Base-by-base conservation (phyloP, 1,140 invertebrate genomes). In the Eufriesea mexicana region DNA sequence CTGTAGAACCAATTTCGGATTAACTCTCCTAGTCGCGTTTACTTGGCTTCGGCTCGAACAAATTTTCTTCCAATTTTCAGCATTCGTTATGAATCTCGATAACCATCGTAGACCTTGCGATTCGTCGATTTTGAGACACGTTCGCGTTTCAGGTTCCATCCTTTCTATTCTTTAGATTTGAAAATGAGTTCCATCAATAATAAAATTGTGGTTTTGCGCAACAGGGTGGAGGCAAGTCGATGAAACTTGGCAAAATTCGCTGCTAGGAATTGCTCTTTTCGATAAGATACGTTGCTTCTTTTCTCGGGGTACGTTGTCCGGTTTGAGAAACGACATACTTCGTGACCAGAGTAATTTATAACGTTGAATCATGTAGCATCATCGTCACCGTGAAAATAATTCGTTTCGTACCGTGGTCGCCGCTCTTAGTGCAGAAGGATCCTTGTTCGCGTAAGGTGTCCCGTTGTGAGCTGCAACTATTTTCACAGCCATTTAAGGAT, bases 401-500 rank as follows among this genome's bases (percentile, higher is more conserved):
- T 18, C 51, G 20, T 70, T 55, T 25, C 42, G 51, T n/a, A 57
- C 55, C 25, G 23, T 68, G 35, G 51, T 59, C 51, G n/a, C 59
- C 35, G 51, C n/a, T 47, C 18, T 59, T 57, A 45, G 51, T 42
- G 18, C 16, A 55, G 35, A 16, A 49, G 42, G 59, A 59, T 59
- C 54, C 59, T 70, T 70, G 64, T 49, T 78, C 76, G n/a, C 8
- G 23, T n/a, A 70, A 20, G n/a, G 14, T 78, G 8, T n/a, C n/a
- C n/a, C 47, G 2, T 42, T 8, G 42, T 4, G 35, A 68, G 59
- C 42, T 9, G 42, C 10, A 23, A 42, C n/a, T 49, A 47, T 70
- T 78, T 78, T 51, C 54, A 49, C 42, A 25, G 64, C 10, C 35
- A 78, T 64, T 70, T 78, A 57, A 68, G 12, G 35, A 35, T 70